phyloP scores from a whole-genome alignment of 2,113 vertebrate genomes.

The Theropithecus gelada region DNA sequence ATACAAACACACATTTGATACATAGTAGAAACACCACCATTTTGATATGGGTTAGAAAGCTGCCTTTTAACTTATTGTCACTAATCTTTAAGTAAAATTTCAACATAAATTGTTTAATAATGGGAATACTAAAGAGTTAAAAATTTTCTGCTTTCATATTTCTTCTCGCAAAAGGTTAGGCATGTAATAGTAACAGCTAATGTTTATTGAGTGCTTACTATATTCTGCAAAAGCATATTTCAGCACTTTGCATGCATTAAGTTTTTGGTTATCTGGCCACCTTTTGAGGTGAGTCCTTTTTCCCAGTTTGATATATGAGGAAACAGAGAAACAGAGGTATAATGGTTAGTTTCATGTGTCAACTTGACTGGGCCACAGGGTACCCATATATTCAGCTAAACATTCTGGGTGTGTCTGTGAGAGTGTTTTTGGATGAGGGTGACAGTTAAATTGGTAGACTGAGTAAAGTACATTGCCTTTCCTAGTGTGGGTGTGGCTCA shows the following conservation, averaged over 20 bases:
- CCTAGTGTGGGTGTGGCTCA: not conserved
- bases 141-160: not conserved
- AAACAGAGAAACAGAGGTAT: not conserved
- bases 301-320: not conserved
- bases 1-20: constrained; percentile 39
- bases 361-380: not conserved
- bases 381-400: not conserved
- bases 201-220: not conserved
- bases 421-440: not conserved
- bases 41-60: not conserved
- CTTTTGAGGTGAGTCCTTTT: not conserved
- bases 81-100: not conserved
- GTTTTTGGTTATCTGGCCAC: not conserved
- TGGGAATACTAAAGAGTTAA: not conserved
- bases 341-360: not conserved
- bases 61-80: not conserved
- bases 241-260: not conserved
- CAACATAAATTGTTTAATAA: not conserved
- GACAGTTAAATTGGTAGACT: not conserved
- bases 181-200: not conserved
- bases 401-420: not conserved
- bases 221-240: not conserved
- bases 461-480: not conserved
- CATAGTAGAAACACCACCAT: not conserved
- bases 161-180: not conserved